Base-by-base conservation (phyloP, 1,140 invertebrate species). In the Drosophila lacertosa region DNA sequence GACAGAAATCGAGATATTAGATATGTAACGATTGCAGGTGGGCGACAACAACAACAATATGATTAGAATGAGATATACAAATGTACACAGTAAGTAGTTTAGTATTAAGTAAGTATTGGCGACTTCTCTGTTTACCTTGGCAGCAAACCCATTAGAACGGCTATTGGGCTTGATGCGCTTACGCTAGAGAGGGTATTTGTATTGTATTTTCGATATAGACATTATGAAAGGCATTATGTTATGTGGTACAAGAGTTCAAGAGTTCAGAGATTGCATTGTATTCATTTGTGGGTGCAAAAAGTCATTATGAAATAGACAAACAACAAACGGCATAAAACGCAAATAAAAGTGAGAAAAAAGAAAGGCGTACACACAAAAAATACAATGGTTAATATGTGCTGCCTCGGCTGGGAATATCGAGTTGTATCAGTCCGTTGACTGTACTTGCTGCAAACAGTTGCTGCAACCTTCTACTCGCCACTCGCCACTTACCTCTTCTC, bases 91-190 rank as follows among this genome's bases (percentile, higher is more conserved):
- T 42, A 16, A 16, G n/a, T 44, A 64, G n/a, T 39, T 57, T 50
- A 73, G 42, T 33, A 48, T n/a, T n/a, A n/a, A 60, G 20, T 60
- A 67, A 74, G 55, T 72, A 57, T 42, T 40, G 10, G 68, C 67
- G 59, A 63, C 47, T 68, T 63, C 32, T 55, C 63, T 78, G 74
- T 88, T 94, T 96, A 96, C 95, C 95, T 96, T 93, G 95, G 95
- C 91, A 96, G 92, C 91, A 96, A 94, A 92, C 95, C 94, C 93
- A 96, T 95, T 93, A 96, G 94, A 92, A 95, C 94, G 91, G 95
- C 95, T 92, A 96, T 95, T 89, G 95, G 95, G 93, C 95, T 96
- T 92, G 91, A 92, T 88, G 89, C 89, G 71, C 89, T 90, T 67
- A 86, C 76, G 80, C 89, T 90, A 84, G 57, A 81, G 67, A 64